phyloP scores from a whole-genome alignment of 2,113 vertebrate species.

The Eolophus roseicapilla region DNA sequence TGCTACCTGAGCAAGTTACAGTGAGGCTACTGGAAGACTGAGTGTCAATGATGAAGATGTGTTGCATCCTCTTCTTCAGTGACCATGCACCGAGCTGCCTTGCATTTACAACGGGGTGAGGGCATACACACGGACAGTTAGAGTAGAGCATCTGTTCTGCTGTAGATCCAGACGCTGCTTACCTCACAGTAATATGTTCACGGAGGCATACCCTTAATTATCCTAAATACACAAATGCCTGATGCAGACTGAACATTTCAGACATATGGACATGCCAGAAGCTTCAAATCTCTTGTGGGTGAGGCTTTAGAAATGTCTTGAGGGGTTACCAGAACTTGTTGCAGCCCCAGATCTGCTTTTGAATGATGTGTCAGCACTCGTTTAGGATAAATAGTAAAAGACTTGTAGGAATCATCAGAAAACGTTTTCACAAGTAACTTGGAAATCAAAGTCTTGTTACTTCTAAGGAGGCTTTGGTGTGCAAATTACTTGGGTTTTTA shows the following conservation, averaged over 20 bases:
- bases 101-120: fast-evolving
- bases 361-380: constrained; percentile 48
- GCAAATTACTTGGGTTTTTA: constrained; percentile 13
- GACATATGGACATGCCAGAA: constrained; percentile 46
- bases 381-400: constrained; percentile 26
- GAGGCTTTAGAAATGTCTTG: constrained; percentile 42
- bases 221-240: constrained; percentile 1
- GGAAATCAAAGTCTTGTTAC: constrained; percentile 23
- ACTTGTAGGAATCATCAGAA: constrained; percentile 12
- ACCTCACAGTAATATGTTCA: neutral
- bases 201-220: constrained; percentile 27
- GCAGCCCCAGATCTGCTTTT: constrained; percentile 9
- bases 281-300: constrained; percentile 19
- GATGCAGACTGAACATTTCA: constrained; percentile 34
- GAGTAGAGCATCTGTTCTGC: constrained; percentile 10
- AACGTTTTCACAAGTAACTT: constrained; percentile 27
- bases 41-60: neutral
- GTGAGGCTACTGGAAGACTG: neutral
- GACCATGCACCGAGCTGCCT: neutral
- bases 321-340: constrained; percentile 55
- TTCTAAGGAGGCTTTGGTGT: constrained; percentile 44
- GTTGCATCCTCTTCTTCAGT: neutral
- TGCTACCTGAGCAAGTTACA: neutral
- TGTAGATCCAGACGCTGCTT: neutral
- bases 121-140: neutral